phyloP scores from a whole-genome alignment of 2,888 invertebrate species.

The Drosophila mimetica region DNA sequence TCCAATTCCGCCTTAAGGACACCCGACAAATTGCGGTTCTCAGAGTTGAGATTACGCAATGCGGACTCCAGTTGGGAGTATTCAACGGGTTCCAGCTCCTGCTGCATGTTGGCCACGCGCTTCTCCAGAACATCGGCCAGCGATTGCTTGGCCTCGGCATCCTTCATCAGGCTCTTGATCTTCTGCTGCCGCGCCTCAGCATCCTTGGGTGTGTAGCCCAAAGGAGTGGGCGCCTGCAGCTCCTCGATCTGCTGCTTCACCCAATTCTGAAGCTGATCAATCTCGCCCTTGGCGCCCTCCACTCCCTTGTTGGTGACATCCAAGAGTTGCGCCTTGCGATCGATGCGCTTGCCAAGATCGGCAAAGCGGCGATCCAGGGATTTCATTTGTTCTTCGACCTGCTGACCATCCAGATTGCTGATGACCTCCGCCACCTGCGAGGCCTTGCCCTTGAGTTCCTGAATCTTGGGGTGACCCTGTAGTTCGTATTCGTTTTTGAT shows the following conservation, averaged over 20 bases:
- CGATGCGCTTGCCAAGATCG: conserved; percentile 93
- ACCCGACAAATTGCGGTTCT: conserved; percentile 90
- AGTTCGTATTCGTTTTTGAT: conserved; percentile 90
- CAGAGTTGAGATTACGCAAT: conserved; percentile 89
- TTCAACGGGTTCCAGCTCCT: conserved; percentile 93
- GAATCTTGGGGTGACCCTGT: conserved; percentile 89
- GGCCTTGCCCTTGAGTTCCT: conserved; percentile 89
- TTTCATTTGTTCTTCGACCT: conserved; percentile 95
- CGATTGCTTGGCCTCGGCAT: conserved; percentile 93
- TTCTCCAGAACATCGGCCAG: conserved; percentile 93
- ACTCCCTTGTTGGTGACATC: conserved; percentile 93
- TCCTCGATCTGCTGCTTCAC: conserved; percentile 89
- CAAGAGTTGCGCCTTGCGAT: conserved; percentile 92
- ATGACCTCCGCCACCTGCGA: conserved; percentile 91
- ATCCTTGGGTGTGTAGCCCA: conserved; percentile 91
- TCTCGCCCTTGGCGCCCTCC: conserved; percentile 92
- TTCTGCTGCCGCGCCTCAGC: conserved; percentile 90
- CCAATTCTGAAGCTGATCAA: conserved; percentile 92
- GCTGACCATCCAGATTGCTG: conserved; percentile 94
- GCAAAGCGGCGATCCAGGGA: conserved; percentile 93
- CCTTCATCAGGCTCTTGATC: conserved; percentile 90
- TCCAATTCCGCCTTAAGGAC: conserved; percentile 91
- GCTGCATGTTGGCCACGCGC: conserved; percentile 92
- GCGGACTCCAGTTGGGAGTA: conserved; percentile 91
- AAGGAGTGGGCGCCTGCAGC: conserved; percentile 88